phyloP scores from a whole-genome alignment of 2,888 invertebrate species.

The Synergus japonicus region DNA sequence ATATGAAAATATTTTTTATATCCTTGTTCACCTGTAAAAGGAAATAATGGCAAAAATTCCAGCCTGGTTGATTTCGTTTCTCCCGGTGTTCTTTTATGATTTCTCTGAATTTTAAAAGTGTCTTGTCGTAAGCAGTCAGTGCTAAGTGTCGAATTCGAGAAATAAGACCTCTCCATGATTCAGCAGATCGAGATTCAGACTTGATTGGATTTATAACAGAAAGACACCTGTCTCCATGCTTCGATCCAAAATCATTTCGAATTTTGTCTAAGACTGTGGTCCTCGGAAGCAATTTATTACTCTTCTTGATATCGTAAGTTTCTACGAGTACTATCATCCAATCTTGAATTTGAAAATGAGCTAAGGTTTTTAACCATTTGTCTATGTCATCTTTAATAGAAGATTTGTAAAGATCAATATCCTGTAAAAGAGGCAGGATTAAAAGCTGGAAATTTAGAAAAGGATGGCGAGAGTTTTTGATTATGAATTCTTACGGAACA shows the following conservation, averaged over 20 bases:
- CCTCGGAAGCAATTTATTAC: slow-evolving; percentile 93
- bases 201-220: slow-evolving; percentile 94
- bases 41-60: slow-evolving; percentile 98
- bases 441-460: slow-evolving; percentile 5
- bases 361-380: slow-evolving; percentile 89
- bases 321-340: slow-evolving; percentile 97
- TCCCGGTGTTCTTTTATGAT: slow-evolving; percentile 93
- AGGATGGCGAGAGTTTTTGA: slow-evolving; percentile 38
- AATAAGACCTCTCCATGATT: slow-evolving; percentile 93
- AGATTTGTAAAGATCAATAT: slow-evolving; percentile 93
- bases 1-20: slow-evolving; percentile 27
- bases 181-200: slow-evolving; percentile 91
- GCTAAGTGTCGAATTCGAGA: slow-evolving; percentile 90
- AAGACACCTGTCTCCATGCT: slow-evolving; percentile 91
- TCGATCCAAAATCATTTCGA: slow-evolving; percentile 94
- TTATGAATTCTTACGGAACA: slow-evolving; percentile 85
- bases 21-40: slow-evolving; percentile 85
- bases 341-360: slow-evolving; percentile 87
- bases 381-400: slow-evolving; percentile 93
- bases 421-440: slow-evolving; percentile 79
- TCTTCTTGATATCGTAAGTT: slow-evolving; percentile 93
- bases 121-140: slow-evolving; percentile 91
- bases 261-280: slow-evolving; percentile 97
- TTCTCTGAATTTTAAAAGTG: slow-evolving; percentile 92
- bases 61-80: slow-evolving; percentile 91